Conservation (phyloP, 2,888 invertebrate species). For the Lasioglossum leucozonium region DNA sequence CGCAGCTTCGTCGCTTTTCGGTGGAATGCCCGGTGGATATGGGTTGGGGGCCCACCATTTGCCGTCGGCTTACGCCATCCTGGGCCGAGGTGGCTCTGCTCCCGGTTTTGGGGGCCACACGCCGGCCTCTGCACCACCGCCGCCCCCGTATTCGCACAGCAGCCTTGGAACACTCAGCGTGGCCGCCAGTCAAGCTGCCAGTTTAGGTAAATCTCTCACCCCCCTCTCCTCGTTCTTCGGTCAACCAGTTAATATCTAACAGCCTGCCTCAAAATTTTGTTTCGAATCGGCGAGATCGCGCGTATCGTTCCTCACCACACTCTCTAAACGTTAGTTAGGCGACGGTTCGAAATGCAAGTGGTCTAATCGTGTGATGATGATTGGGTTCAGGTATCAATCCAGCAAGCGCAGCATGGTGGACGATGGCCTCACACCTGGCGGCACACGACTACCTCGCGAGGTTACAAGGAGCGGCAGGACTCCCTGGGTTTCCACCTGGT, state of each 20-base stretch:
- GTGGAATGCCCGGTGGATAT: conserved; percentile 83
- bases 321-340: background rate
- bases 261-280: background rate
- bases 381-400: conserved; percentile 86
- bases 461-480: conserved; percentile 90
- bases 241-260: background rate
- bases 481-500: conserved; percentile 89
- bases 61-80: conserved; percentile 84
- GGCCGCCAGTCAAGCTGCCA: conserved; percentile 94
- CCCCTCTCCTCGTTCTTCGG: too few relatives aligned
- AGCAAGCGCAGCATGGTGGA: conserved; percentile 92
- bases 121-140: conserved; percentile 81
- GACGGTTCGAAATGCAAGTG: background rate
- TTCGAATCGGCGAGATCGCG: background rate
- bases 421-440: conserved; percentile 94
- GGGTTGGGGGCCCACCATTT: conserved; percentile 83
- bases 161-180: conserved; percentile 90
- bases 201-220: conserved; percentile 88
- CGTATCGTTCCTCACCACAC: background rate
- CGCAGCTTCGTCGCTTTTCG: conserved; percentile 81
- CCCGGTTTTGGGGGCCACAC: conserved; percentile 81
- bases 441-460: conserved; percentile 95
- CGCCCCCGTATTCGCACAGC: conserved; percentile 83
- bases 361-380: background rate
- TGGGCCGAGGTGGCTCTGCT: conserved; percentile 81